Evolutionary conservation across 1,140 invertebrate species (phyloP).

Genomic region (Drosophila repletoides): DNA sequence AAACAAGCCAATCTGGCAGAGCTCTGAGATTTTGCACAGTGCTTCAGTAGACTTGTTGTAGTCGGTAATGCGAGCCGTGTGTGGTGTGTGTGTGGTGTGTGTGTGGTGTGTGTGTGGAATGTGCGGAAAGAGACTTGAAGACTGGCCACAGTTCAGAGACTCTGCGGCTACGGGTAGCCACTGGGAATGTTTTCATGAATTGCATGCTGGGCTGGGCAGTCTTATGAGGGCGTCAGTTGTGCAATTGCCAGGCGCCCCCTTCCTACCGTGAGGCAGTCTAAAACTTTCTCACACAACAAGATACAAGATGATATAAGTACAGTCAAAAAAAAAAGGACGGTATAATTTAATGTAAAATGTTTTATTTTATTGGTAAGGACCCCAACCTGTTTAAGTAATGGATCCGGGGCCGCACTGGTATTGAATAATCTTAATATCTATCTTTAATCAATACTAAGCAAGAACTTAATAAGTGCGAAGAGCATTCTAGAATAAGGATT

Average conservation of each 20-base stretch:
- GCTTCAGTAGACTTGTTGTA: constrained; percentile 14
- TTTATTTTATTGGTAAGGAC: too few species aligned
- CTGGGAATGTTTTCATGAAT: constrained; percentile 40
- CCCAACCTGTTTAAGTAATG: too few species aligned
- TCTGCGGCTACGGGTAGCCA: background rate
- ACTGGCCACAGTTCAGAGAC: background rate
- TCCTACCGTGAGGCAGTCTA: constrained; percentile 8
- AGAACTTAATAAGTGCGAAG: too few species aligned
- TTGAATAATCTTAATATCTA: too few species aligned
- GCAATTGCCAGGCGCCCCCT: constrained; percentile 15
- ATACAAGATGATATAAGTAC: background rate
- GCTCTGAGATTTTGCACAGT: constrained; percentile 12
- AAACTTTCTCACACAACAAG: constrained; percentile 28
- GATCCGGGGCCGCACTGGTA: too few species aligned
- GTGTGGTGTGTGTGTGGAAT: constrained; percentile 47
- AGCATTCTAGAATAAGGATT: too few species aligned
- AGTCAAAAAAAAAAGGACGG: too few species aligned
- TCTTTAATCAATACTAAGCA: too few species aligned
- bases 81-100: constrained; percentile 30
- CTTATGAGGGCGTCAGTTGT: constrained; percentile 35
- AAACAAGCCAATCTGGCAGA: background rate
- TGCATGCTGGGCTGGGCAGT: constrained; percentile 24
- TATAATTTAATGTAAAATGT: too few species aligned
- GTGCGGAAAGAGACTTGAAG: constrained; percentile 49
- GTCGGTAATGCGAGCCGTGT: constrained; percentile 32